These are phyloP conservation scores for Phalacrocorax pelagicus DNA, from an alignment of 2,113 vertebrate genomes.

Conservation along the genomic window DNA sequence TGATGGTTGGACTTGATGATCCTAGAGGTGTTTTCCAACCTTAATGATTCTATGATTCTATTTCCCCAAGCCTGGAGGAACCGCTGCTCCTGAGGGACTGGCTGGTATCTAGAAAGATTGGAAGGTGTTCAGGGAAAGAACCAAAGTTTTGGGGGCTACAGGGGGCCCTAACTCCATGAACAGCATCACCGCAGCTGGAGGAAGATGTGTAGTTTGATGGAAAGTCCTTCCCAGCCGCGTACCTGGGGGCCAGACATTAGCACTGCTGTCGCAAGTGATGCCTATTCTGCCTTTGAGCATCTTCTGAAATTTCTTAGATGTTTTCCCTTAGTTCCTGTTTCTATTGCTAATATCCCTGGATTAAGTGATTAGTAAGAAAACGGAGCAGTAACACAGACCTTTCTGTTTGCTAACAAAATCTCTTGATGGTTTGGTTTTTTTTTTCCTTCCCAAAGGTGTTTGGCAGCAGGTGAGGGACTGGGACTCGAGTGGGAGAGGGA, in stretches of 20 bases:
- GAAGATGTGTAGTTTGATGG: background rate
- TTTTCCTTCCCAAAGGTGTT: background rate
- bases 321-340: background rate
- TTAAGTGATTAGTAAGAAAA: background rate
- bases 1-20: no score
- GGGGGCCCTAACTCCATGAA: background rate
- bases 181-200: background rate
- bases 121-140: background rate
- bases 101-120: background rate
- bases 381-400: background rate
- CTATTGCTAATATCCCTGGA: background rate
- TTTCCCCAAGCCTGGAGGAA: background rate
- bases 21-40: no score
- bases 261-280: accelerated
- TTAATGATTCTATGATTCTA: background rate
- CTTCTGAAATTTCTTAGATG: background rate
- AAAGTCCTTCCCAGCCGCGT: background rate
- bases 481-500: background rate
- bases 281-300: background rate
- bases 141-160: background rate
- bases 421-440: accelerated
- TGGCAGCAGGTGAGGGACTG: background rate
- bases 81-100: background rate
- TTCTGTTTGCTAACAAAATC: background rate
- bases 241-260: background rate